Evolutionary conservation across 2,113 vertebrate genomes (phyloP).

Genomic region (Sphaerodactylus townsendi): DNA sequence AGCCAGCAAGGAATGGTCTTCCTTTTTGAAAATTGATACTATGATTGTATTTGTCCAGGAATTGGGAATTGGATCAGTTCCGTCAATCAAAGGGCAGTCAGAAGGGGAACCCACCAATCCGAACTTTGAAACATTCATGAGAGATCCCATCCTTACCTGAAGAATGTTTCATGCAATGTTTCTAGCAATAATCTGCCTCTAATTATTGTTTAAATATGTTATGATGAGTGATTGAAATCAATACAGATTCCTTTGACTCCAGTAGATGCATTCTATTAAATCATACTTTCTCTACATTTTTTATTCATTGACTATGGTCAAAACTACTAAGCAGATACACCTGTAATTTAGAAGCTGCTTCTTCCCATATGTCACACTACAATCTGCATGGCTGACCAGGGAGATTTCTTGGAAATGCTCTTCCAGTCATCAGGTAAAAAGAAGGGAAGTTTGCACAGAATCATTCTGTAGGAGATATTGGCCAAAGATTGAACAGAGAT

Average conservation of each 20-base stretch:
- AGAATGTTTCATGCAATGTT: background rate
- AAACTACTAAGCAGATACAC: background rate
- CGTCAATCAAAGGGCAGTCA: too few relatives aligned
- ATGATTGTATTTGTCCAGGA: too few relatives aligned
- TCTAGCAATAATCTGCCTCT: background rate
- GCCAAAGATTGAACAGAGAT: background rate
- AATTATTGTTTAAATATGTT: background rate
- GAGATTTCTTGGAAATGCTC: background rate
- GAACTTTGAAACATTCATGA: too few relatives aligned
- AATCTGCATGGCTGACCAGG: background rate
- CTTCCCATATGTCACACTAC: background rate
- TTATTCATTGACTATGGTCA: background rate
- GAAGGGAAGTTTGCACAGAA: background rate
- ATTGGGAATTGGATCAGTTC: too few relatives aligned
- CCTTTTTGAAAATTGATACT: too few relatives aligned
- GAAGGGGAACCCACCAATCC: too few relatives aligned
- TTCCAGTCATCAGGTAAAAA: background rate
- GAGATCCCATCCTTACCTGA: too few relatives aligned
- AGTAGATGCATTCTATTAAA: background rate
- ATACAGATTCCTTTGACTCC: background rate
- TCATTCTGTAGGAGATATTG: background rate
- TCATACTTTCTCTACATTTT: background rate
- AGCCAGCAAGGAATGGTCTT: too few relatives aligned
- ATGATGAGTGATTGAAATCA: slow-evolving; percentile 9
- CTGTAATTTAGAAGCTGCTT: background rate